A percentile compares a stretch with the other conserved stretches of the same genome.
Conservation (phyloP, 1,140 invertebrate genomes). For the Ooceraea biroi region DNA sequence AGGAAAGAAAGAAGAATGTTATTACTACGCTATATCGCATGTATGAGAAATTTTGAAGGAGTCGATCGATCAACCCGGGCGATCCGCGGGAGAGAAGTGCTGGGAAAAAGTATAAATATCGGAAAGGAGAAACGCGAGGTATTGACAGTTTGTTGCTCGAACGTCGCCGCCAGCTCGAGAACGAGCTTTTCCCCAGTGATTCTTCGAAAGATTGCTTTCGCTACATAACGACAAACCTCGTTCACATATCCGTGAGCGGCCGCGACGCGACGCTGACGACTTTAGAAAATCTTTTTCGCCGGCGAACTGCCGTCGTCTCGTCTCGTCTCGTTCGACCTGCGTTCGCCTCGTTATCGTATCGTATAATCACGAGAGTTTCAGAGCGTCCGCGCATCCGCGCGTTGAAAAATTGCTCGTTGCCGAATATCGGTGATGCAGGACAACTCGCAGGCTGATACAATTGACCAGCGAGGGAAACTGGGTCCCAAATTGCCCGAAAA, state of each 20-base stretch:
- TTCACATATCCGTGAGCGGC: constrained; percentile 47
- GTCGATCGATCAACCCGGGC: not conserved
- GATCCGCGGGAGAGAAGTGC: not conserved
- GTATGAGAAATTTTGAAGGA: constrained; percentile 5
- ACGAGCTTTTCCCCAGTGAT: constrained; percentile 50
- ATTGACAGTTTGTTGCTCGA: constrained; percentile 60
- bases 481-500: no score
- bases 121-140: constrained; percentile 23
- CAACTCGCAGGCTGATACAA: no score
- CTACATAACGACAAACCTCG: constrained; percentile 53
- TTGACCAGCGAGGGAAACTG: no score
- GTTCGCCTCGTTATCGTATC: constrained; percentile 20
- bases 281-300: constrained; percentile 44
- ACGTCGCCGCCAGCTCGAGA: constrained; percentile 40
- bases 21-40: not conserved
- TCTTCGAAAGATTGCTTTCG: constrained; percentile 60
- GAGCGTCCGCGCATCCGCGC: not conserved
- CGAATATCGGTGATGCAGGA: not conserved
- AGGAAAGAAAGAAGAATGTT: not conserved
- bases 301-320: not conserved
- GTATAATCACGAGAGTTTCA: not conserved
- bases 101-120: constrained; percentile 47
- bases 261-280: constrained; percentile 27
- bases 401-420: not conserved
- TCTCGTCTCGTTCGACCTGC: not conserved